These are phyloP conservation scores for Mesoclemmys tuberculata DNA, from an alignment of 2,113 vertebrate genomes.

Conservation along the genomic window DNA sequence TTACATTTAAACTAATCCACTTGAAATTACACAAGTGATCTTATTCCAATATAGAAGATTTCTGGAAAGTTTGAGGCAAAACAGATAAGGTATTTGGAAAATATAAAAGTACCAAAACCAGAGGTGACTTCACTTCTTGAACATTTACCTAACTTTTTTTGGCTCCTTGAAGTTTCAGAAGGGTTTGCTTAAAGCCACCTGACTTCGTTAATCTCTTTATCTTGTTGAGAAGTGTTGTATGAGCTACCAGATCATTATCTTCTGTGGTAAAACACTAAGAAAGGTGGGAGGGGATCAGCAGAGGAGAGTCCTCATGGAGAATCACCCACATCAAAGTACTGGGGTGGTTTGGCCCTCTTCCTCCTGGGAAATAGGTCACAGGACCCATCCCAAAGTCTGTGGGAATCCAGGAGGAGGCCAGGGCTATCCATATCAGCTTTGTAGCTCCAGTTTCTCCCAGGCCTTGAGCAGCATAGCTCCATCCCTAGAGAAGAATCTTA, in stretches of 20 bases:
- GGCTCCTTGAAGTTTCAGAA: not conserved
- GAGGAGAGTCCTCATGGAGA: not conserved
- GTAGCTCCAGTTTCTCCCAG: not conserved
- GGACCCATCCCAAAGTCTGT: not conserved
- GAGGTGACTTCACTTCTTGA: not conserved
- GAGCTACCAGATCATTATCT: not conserved
- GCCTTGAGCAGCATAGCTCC: not conserved
- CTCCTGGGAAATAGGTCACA: not conserved
- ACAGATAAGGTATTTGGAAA: not conserved
- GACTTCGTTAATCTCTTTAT: not conserved
- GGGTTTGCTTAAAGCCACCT: not conserved
- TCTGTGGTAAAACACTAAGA: not conserved
- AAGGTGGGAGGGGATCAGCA: not conserved
- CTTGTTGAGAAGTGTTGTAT: not conserved
- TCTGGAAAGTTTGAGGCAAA: constrained; percentile 7
- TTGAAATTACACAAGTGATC: constrained; percentile 8
- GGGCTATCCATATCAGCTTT: not conserved
- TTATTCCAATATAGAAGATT: constrained; percentile 1
- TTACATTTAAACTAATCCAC: constrained; percentile 23
- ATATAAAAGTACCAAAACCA: not conserved
- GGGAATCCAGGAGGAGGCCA: not conserved
- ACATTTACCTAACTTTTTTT: not conserved
- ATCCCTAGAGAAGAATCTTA: not conserved
- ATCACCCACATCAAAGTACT: not conserved
- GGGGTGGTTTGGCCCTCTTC: not conserved